Base-by-base conservation (phyloP, 2,888 invertebrate genomes). In the Hololepta plana region DNA sequence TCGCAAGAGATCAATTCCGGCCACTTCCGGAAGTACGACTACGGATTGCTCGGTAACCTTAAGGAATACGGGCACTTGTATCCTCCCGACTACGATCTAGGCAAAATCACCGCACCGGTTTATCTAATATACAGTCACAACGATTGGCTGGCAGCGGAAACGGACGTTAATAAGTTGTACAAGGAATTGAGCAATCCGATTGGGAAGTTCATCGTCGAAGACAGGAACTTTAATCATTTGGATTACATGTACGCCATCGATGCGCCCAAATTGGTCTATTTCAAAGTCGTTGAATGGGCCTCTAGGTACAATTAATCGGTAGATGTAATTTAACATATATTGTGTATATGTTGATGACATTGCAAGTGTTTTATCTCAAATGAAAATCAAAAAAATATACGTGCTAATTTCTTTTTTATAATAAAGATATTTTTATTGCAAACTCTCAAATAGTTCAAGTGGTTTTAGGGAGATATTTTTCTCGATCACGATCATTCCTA, bases 1-100 rank as follows among this genome's bases (percentile, higher is more conserved):
- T 68, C 59, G 0, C 80, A 81, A 50, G 55, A 64, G 6, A 60
- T 67, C 12, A 41, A 49, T n/a, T 58, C 56, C 21, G 40, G 42
- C 6, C 24, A 36, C 29, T 41, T 41, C 28, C 30, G 38, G 9
- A 25, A 32, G 24, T 41, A 31, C 16, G 39, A 40, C 30, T 38
- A 35, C 9, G 40, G 41, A 6, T 13, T 36, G 14, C 19, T 26
- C 12, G 30, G 30, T n/a, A 42, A 42, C 22, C 23, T 31, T 19
- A 23, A 33, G 15, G 24, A 21, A 12, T 42, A 42, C 24, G 35
- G 35, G 4, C 12, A 17, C 3, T 27, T 20, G 2, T 28, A 27
- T 5, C 41, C 42, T 4, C 39, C 40, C 10, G 20, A 28, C 6
- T 40, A 40, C 22, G 26, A 33, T 2, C 20, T 40, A 12, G 16